phyloP scores from a whole-genome alignment of 2,888 invertebrate species.

The Ganaspis brasiliensis region DNA sequence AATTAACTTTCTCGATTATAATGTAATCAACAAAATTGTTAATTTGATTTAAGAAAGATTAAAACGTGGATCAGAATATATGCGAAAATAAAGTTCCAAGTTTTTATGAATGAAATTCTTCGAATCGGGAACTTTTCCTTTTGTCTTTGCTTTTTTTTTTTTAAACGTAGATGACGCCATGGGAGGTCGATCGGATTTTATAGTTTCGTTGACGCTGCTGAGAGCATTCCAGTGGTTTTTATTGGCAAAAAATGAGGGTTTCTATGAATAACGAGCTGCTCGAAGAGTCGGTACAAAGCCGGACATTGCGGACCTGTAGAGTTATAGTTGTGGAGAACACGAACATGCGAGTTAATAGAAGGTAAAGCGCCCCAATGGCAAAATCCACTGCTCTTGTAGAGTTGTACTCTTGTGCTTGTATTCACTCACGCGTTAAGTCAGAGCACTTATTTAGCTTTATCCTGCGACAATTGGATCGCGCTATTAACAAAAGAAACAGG shows the following conservation, averaged over 20 bases:
- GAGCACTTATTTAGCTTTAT: conserved; percentile 33
- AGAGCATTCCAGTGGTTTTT: conserved; percentile 31
- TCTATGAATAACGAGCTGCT: conserved; percentile 43
- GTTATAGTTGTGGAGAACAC: not conserved
- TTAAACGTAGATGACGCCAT: conserved; percentile 12
- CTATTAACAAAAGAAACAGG: conserved; percentile 36
- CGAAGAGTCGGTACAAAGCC: conserved; percentile 14
- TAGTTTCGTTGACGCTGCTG: conserved; percentile 42
- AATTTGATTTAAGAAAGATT: too few relatives aligned
- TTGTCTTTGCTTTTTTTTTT: not conserved
- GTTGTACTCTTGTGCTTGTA: conserved; percentile 15
- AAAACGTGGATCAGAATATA: too few relatives aligned
- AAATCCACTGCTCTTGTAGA: not conserved
- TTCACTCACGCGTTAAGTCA: conserved; percentile 30
- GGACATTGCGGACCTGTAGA: not conserved
- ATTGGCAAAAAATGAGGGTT: conserved; percentile 38
- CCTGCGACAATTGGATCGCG: conserved; percentile 34
- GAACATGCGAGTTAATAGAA: conserved; percentile 38
- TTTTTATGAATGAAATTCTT: conserved; percentile 17
- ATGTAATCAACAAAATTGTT: too few relatives aligned
- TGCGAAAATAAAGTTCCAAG: not conserved
- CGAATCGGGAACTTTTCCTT: not conserved
- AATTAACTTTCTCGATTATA: too few relatives aligned
- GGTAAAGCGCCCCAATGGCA: conserved; percentile 35
- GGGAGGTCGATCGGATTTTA: conserved; percentile 47